Conservation (phyloP, 2,888 invertebrate genomes). For the Platypus cylindrus region DNA sequence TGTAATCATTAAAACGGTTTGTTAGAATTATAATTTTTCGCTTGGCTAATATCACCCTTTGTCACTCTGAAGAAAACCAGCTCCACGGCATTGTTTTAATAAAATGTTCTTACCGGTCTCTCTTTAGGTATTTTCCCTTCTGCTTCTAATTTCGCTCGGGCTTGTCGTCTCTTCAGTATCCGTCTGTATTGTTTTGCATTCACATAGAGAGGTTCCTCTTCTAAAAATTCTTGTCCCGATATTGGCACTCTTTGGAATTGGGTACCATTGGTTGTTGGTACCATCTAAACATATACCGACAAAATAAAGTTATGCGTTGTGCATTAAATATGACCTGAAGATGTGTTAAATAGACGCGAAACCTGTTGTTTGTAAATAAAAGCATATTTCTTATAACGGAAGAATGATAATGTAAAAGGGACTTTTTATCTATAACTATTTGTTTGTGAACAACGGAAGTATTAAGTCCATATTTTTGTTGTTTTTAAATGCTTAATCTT, state of each 20-base stretch:
- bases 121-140: slow-evolving; percentile 94
- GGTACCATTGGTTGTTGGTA: slow-evolving; percentile 37
- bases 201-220: slow-evolving; percentile 94
- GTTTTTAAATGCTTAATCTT: too few relatives aligned
- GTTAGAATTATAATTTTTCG: background rate
- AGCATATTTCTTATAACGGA: too few relatives aligned
- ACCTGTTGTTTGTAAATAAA: too few relatives aligned
- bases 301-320: slow-evolving; percentile 3
- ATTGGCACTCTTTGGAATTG: slow-evolving; percentile 48
- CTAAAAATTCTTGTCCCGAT: slow-evolving; percentile 52
- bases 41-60: background rate
- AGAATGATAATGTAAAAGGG: too few relatives aligned
- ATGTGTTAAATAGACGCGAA: too few relatives aligned
- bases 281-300: slow-evolving; percentile 40
- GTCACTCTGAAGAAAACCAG: background rate
- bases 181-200: slow-evolving; percentile 97
- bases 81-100: background rate
- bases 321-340: slow-evolving; percentile 1
- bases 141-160: slow-evolving; percentile 88
- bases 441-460: too few relatives aligned
- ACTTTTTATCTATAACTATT: too few relatives aligned
- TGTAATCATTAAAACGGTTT: slow-evolving; percentile 33
- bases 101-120: slow-evolving; percentile 52
- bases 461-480: too few relatives aligned
- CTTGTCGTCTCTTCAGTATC: slow-evolving; percentile 87